These are phyloP conservation scores for Calameuta filiformis DNA, from an alignment of 2,888 invertebrate genomes.

Conservation along the genomic window DNA sequence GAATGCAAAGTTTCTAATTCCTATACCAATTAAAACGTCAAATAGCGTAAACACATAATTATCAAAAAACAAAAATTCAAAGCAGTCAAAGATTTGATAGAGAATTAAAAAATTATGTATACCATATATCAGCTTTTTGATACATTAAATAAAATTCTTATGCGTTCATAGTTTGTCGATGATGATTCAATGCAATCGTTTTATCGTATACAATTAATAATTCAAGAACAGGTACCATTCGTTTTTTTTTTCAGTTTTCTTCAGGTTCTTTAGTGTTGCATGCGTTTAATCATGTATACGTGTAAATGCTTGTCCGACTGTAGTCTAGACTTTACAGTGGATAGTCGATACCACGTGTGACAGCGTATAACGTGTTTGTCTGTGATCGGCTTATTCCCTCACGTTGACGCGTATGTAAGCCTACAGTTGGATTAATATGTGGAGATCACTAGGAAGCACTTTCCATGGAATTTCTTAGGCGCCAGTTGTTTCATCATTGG, in stretches of 20 bases:
- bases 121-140: too few species aligned
- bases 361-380: background rate
- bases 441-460: slow-evolving; percentile 32
- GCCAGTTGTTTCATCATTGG: slow-evolving; percentile 38
- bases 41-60: background rate
- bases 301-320: background rate
- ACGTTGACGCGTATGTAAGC: background rate
- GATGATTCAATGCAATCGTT: too few species aligned
- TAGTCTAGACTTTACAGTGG: background rate
- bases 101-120: background rate
- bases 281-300: background rate
- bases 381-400: background rate
- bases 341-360: background rate
- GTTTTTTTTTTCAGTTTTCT: background rate
- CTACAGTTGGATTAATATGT: background rate
- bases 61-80: background rate
- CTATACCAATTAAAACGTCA: background rate
- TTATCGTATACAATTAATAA: too few species aligned
- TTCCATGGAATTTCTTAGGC: slow-evolving; percentile 44
- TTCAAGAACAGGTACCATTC: too few species aligned
- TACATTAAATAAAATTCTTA: too few species aligned
- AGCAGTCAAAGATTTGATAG: background rate
- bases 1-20: background rate
- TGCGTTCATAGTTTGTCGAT: too few species aligned
- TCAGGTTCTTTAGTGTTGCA: background rate